Evolutionary conservation across 2,797 vertebrate genomes (phyloP), one percentile per base, ranked within the genome.

Genomic region (Spheniscus humboldti): DNA sequence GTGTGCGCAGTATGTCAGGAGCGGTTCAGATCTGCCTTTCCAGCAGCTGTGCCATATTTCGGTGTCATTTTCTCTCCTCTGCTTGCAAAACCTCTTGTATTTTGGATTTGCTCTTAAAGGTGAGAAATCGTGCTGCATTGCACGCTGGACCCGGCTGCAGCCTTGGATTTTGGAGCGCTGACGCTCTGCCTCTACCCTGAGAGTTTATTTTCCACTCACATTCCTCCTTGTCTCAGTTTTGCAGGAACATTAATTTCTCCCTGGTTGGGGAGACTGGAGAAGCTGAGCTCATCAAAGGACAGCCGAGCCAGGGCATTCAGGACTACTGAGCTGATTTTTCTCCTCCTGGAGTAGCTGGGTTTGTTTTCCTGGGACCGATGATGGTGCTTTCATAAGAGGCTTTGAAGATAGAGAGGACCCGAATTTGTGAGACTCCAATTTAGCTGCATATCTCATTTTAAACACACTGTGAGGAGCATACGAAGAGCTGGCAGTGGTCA

Each of bases 221-320:
- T 88, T 83, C 82, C 37, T 85, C 43, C 62, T 71, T 45, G 55
- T 68, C 86, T 91, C 31, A 9, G 63, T 72, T 95, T 64, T 94
- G 64, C 63, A 89, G 68, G 64, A 88, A 76, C 78, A 74, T 83
- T 92, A 67, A 79, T 94, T 90, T 79, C 78, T 57, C 31, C 52
- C 64, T 86, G 50, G 35, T 3, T 79, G 63, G 43, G 59, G 52
- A 79, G 74, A 41, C 47, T 85, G 86, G 86, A 91, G 91, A 86
- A 74, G 86, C 80, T 95, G 88, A 95, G 86, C 88, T 97, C 84
- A 92, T 81, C 72, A 48, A 50, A 91, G 80, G 41, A 71, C 56
- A 73, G 66, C 9, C 6, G 5, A 63, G 60, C 63, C 80, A 85
- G 47, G 30, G 47, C 33, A 18, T 30, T 62, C 86, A 83, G 63